phyloP scores from a whole-genome alignment of 2,797 vertebrate genomes.

The Vireo griseus region DNA sequence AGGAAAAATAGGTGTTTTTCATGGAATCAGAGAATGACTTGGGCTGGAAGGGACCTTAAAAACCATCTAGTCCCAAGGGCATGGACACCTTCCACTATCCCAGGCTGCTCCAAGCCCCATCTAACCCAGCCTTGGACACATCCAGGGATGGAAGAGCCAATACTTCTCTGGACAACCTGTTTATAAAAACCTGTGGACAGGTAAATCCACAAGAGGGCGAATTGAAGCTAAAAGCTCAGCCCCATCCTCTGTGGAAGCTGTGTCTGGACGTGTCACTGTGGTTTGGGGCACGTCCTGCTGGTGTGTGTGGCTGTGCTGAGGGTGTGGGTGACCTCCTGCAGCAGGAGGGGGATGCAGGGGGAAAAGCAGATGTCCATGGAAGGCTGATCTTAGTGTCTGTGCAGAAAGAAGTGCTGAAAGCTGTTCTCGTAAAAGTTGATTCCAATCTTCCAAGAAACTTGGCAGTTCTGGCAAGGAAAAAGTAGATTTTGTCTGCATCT shows the following conservation, averaged over 20 bases:
- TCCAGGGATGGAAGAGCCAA: neutral
- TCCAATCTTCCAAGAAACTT: neutral
- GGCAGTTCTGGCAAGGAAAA: neutral
- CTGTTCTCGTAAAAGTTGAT: neutral
- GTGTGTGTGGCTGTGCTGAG: rapidly evolving
- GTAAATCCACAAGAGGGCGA: slow-evolving; percentile 2
- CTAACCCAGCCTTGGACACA: neutral
- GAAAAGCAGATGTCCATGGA: rapidly evolving
- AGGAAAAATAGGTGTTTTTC: neutral
- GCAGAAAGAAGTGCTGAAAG: neutral
- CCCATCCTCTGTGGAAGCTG: neutral
- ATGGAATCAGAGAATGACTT: neutral
- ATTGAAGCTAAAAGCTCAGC: neutral
- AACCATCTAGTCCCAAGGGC: rapidly evolving
- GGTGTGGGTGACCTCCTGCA: neutral
- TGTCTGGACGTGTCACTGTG: rapidly evolving
- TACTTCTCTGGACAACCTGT: neutral
- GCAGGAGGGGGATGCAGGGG: neutral
- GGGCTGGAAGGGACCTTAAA: neutral
- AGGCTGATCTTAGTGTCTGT: neutral
- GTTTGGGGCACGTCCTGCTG: neutral
- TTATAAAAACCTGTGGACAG: neutral
- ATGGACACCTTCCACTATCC: neutral
- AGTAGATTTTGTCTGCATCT: neutral
- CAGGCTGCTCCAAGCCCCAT: rapidly evolving